Conservation (phyloP, 2,797 vertebrate genomes). For the Holocentrus rufus region DNA sequence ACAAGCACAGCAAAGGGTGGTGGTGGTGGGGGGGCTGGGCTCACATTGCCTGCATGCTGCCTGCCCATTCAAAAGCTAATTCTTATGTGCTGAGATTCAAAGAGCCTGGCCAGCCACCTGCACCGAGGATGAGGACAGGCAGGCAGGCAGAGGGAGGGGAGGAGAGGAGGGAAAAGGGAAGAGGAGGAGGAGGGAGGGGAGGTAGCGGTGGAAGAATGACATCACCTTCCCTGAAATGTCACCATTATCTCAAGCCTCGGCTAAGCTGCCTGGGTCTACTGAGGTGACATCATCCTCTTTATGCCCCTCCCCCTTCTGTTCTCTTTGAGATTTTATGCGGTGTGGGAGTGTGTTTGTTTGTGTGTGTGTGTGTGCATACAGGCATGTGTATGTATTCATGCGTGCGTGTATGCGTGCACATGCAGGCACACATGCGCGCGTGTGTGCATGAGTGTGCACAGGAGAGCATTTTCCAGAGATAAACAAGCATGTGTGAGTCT, state of each 20-base stretch:
- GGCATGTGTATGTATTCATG: conserved; percentile 9
- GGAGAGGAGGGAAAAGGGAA: conserved; percentile 22
- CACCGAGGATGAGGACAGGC: conserved; percentile 57
- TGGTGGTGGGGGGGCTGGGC: conserved; percentile 40
- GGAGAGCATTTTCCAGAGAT: conserved; percentile 50
- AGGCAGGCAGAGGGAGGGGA: background rate
- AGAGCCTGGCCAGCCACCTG: conserved; percentile 75
- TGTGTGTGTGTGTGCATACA: conserved; percentile 48
- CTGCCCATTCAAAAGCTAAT: conserved; percentile 72
- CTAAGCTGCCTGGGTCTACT: conserved; percentile 68
- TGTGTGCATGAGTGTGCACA: conserved; percentile 28
- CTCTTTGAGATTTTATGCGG: conserved; percentile 38
- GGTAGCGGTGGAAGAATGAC: conserved; percentile 77
- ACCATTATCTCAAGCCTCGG: conserved; percentile 81
- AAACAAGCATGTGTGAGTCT: conserved; percentile 62
- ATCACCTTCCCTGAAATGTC: conserved; percentile 83
- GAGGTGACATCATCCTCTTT: conserved; percentile 80
- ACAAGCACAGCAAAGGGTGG: conserved; percentile 43
- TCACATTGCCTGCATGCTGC: conserved; percentile 52
- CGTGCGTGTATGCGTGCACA: conserved; percentile 27
- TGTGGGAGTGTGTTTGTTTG: conserved; percentile 62
- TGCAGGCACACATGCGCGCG: too few relatives aligned
- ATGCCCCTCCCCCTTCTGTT: conserved; percentile 66
- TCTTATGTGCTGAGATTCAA: conserved; percentile 58
- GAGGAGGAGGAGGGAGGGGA: conserved; percentile 37